Evolutionary conservation across 2,797 vertebrate genomes (phyloP), one percentile per base, ranked within the genome.

Genomic region (Miopithecus talapoin): DNA sequence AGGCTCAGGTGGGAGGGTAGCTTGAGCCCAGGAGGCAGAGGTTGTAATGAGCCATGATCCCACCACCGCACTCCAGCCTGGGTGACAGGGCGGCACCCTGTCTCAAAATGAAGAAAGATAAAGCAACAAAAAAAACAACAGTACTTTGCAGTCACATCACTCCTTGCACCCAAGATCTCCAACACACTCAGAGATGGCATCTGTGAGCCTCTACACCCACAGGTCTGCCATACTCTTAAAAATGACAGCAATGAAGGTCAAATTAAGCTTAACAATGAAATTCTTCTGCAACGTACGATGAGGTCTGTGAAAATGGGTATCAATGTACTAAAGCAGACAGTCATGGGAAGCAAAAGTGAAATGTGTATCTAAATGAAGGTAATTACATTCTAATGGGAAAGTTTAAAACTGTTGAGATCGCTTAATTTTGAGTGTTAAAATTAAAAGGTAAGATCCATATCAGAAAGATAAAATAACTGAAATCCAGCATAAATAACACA

Each of bases 401-500:
- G 55, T 46, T 36, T 72, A 50, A 68, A 89, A 93, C 64, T n/a
- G 48, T 26, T 50, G 61, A 74, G 80, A 86, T 46, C 41, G 59
- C 30, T 81, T 94, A 83, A 89, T 81, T 68, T 22, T 89, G 53
- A 89, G 21, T 41, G 17, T 75, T 57, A 89, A 74, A 33, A 55
- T 41, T 78, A 92, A 68, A 8, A 46, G 46, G 57, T 91, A 89
- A n/a, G 21, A 72, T 43, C 76, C 75, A 5, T 53, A 78, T 61
- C 24, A 53, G 39, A 95, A 97, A 81, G 43, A 97, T 50, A 89
- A 97, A 97, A 76, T 36, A 86, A 86, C 33, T 83, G 50, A 86
- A 95, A 91, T 75, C 76, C 16, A 85, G 46, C 81, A 72, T 48
- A 72, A 89, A 89, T 39, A 30, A 1, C 75, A 16, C 6, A 83